A percentile compares a stretch with the other conserved stretches of the same genome.
Evolutionary conservation across 2,113 vertebrate genomes (phyloP).

Genomic region (Pteronura brasiliensis): DNA sequence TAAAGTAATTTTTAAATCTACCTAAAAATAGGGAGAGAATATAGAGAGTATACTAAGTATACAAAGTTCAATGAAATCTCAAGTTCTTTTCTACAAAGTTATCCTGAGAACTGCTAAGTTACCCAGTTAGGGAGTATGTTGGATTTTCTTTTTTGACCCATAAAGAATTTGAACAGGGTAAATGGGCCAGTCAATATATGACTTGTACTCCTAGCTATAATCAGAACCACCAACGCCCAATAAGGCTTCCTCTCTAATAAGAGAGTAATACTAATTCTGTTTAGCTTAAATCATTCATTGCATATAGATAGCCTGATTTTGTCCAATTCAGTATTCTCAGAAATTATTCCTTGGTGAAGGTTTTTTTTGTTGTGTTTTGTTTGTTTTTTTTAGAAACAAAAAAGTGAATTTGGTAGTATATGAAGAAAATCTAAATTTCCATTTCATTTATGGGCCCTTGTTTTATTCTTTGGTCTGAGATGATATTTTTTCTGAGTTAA

Average conservation of each 20-base stretch:
- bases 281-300: constrained; percentile 30
- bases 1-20: constrained; percentile 31
- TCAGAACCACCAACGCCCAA: neutral
- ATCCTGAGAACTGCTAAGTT: neutral
- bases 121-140: neutral
- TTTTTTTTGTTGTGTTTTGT: neutral
- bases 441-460: neutral
- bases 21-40: neutral
- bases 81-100: neutral
- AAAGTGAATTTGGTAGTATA: neutral
- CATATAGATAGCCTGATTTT: neutral
- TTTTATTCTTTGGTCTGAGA: constrained; percentile 64
- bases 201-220: constrained; percentile 21
- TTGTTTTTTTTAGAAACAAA: constrained; percentile 4
- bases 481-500: constrained; percentile 76
- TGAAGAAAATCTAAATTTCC: constrained; percentile 13
- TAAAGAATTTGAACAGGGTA: constrained; percentile 31
- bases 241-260: neutral
- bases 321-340: neutral
- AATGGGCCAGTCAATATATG: neutral
- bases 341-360: constrained; percentile 5
- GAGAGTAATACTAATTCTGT: neutral
- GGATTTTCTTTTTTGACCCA: neutral
- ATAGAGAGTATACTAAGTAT: neutral
- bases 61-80: neutral